Evolutionary conservation across 2,797 vertebrate species (phyloP), one percentile per base, ranked within the genome.

Genomic region (Lagodon rhomboides): DNA sequence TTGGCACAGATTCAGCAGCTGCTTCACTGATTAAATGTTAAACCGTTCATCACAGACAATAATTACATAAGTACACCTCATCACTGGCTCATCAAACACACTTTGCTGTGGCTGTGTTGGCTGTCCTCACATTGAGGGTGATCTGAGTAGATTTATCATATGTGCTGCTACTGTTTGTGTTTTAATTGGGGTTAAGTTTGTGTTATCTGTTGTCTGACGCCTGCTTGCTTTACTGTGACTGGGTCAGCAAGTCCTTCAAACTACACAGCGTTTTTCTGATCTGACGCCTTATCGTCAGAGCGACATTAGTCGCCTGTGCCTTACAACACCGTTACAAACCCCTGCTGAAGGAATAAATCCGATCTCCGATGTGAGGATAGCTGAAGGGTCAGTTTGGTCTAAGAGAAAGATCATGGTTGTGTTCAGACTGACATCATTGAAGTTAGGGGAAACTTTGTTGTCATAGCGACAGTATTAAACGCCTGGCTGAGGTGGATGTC

Each of bases 21-120:
- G 65, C 73, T 23, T 68, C 12, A 4, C 72, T 85, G 87, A 87
- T 87, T 85, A 85, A 88, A 88, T 87, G 87, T 81, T 88, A 85
- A 87, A 68, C 25, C 64, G 30, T 60, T 90, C 22, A 63, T 71
- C 23, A 43, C 62, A 67, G 27, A 49, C 51, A 76, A 67, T 79
- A 72, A 81, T 49, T 55, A 38, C 41, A 68, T 59, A 60, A 58
- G 59, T 55, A 18, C 2, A 63, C 10, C 49, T 73, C 46, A 20
- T 73, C 50, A 65, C 17, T 38, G 72, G 60, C 51, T 85, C 56
- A 60, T 80, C 44, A 68, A 55, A 65, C n/a, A 11, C 53, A 69
- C 18, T 34, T 0, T 5, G 30, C 49, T 47, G 20, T 13, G 65
- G 59, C n/a, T 73, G 30, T 38, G 61, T 25, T 60, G 58, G 12